phyloP scores from a whole-genome alignment of 2,888 invertebrate species.

The Holacanthella duospinosa region DNA sequence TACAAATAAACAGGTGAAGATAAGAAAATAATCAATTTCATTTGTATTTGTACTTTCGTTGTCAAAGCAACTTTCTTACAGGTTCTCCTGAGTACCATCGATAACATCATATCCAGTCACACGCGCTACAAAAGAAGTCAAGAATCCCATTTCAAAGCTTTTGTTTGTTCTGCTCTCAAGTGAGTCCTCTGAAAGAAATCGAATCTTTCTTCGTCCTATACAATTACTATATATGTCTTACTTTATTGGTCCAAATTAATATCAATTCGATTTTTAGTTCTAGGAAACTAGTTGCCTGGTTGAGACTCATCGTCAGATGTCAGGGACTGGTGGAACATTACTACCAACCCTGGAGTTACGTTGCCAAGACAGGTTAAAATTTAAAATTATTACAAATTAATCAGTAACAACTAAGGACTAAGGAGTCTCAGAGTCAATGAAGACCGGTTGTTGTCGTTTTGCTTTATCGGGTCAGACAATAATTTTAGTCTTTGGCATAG shows the following conservation, averaged over 20 bases:
- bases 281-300: conserved; percentile 85
- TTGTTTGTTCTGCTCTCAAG: conserved; percentile 93
- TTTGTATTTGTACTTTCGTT: background rate
- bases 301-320: conserved; percentile 82
- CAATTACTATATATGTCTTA: conserved; percentile 7
- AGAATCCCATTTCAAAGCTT: conserved; percentile 97
- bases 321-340: conserved; percentile 64
- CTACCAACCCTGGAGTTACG: conserved; percentile 88
- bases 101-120: conserved; percentile 83
- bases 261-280: conserved; percentile 50
- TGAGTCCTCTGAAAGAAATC: conserved; percentile 45
- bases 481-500: no score
- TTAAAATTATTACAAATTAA: conserved; percentile 9
- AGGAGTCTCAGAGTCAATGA: no score
- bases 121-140: conserved; percentile 83
- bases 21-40: no score
- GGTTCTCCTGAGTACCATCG: conserved; percentile 79
- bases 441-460: no score
- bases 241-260: background rate
- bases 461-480: no score
- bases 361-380: conserved; percentile 70
- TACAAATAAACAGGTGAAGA: conserved; percentile 66
- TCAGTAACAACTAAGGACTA: background rate
- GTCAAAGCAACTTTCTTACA: conserved; percentile 42
- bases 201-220: conserved; percentile 12